A percentile compares a stretch with the other conserved stretches of the same genome.
phyloP scores from a whole-genome alignment of 2,888 invertebrate genomes.

The Lithophane semibrunnea region DNA sequence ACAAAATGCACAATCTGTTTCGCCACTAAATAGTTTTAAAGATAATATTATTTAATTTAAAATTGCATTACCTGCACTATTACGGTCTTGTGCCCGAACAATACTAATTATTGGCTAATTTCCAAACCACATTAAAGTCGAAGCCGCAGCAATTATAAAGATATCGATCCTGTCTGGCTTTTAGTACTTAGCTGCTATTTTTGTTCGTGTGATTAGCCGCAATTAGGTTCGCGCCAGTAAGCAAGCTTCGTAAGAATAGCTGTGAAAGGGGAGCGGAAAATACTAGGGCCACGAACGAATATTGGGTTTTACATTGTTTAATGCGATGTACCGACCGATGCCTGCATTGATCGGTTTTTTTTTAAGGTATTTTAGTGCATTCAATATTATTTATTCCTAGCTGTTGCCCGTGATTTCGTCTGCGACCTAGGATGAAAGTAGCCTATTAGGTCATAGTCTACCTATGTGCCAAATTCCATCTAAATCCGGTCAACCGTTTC shows the following conservation, averaged over 20 bases:
- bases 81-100: background rate
- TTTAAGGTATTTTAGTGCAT: background rate
- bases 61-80: constrained; percentile 21
- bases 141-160: constrained; percentile 53
- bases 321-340: background rate
- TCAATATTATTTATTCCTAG: background rate
- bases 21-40: background rate
- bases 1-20: background rate
- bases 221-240: constrained; percentile 57
- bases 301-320: constrained; percentile 9
- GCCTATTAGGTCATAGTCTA: too few species aligned
- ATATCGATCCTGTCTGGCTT: constrained; percentile 60
- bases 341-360: background rate
- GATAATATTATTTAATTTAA: background rate
- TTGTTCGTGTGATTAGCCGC: constrained; percentile 61
- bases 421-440: too few species aligned
- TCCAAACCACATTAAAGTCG: constrained; percentile 31
- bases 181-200: constrained; percentile 58
- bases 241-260: constrained; percentile 56
- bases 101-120: constrained; percentile 30
- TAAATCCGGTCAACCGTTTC: too few species aligned
- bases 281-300: constrained; percentile 26
- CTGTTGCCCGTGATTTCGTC: too few species aligned
- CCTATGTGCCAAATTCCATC: too few species aligned
- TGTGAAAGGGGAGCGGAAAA: constrained; percentile 55